Evolutionary conservation across 92 coral and sea anemone genomes (phyloP), one percentile per base, ranked within the genome.

Genomic region (Siderastrea radians): DNA sequence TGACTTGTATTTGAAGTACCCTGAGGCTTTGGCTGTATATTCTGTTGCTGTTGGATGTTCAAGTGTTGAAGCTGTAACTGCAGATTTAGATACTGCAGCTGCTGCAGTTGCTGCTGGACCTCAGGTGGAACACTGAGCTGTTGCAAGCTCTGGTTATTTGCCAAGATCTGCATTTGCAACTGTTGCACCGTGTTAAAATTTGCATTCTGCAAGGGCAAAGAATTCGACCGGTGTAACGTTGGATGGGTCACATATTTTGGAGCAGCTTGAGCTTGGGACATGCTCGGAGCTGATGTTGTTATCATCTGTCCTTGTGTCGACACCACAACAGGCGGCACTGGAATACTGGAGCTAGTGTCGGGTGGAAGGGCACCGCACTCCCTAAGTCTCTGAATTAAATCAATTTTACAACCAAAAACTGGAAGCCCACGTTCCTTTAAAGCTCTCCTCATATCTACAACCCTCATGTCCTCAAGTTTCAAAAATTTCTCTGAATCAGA

Each of bases 381-480:
- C 66, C 90, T 95, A 19, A 97, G 94, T 53, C 99, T 83, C 87
- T 95, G 96, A 88, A 97, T 97, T 58, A 97, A 87, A 83, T 97
- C 96, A 75, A 93, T 95, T 72, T 97, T 97, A 7, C 98, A 97
- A 46, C 99, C 99, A 67, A 98, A 97, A 85, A 97, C 99, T 44
- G 99, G 99, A 79, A 97, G 86, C n/a, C 98, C 98, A 61, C 97
- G 90, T 79, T 91, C 93, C 79, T 98, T 98, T 52, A 98, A 84
- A 87, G 95, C 98, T 84, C 95, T 96, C 58, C 99, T 89, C 96
- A 98, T 94, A 75, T 98, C 99, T 45, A 98, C 93, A 73, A 98
- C 99, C 59, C 99, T 83, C 99, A 98, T 95, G 55, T 98, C 99
- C 75, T 98, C 98, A 77, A 98, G 93, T 85, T 94, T 98, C 58